Evolutionary conservation across 2,113 vertebrate genomes (phyloP).

Genomic region (Panthera uncia): DNA sequence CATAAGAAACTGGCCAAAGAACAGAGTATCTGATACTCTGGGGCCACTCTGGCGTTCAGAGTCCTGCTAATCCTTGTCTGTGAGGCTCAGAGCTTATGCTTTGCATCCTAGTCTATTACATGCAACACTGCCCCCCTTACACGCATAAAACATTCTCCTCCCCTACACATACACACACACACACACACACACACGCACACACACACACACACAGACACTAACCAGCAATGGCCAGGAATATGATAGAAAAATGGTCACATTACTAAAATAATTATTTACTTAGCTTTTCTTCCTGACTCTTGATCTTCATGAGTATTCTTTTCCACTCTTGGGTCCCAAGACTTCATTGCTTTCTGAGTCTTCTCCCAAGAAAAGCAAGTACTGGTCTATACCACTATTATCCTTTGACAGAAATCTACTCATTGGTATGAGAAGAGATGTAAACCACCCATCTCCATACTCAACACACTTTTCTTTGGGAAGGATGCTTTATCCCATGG

Average conservation of each 20-base stretch:
- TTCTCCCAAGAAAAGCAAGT: not conserved
- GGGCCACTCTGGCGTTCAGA: not conserved
- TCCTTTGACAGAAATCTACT: slow-evolving; percentile 6
- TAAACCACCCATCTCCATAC: not conserved
- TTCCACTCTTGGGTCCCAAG: not conserved
- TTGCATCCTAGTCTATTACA: not conserved
- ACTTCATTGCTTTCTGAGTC: not conserved
- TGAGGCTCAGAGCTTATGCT: not conserved
- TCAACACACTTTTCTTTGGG: not conserved
- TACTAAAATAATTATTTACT: not conserved
- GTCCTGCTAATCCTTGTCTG: not conserved
- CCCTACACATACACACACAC: not conserved
- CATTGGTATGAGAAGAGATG: not conserved
- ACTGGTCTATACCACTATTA: not conserved
- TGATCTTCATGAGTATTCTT: not conserved
- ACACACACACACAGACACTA: not conserved
- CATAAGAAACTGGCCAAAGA: not conserved
- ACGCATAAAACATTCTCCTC: not conserved
- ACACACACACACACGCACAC: not conserved
- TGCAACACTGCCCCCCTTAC: not conserved
- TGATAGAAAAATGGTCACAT: not conserved
- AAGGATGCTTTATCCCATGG: not conserved
- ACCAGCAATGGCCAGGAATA: not conserved
- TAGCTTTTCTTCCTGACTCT: not conserved
- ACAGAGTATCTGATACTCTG: not conserved